Base-by-base conservation (phyloP, 2,888 invertebrate species). In the Colletes collaris region DNA sequence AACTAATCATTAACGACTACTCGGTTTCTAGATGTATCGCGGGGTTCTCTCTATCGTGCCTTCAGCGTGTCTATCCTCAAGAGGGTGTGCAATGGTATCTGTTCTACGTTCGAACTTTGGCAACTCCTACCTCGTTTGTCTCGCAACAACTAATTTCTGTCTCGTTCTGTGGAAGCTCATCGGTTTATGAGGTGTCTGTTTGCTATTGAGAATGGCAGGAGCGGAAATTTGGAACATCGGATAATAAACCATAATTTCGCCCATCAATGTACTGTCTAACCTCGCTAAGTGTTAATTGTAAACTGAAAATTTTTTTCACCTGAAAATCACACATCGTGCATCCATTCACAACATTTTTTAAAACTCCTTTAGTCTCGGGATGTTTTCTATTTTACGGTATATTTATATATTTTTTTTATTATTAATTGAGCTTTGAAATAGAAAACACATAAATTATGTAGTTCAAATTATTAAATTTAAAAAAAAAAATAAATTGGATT, bases 111-210 rank as follows among this genome's bases (percentile, higher is more conserved):
- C 62, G 49, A 62, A 62, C 49, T 62, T 46, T 19, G 62, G 49
- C 46, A 62, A 62, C 62, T 62, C 62, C 62, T 49, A 46, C 46
- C 46, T 46, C 62, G 49, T 13, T 49, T 62, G 46, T 8, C 27
- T 27, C 62, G 8, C 13, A 62, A 49, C 62, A 62, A 62, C 62
- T 62, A 62, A 62, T 62, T 62, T 49, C 27, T 62, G 46, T 62
- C 27, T 49, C 62, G 62, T 62, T 62, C 62, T 27, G 27, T 27
- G n/a, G 13, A 13, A 27, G 40, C 46, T 27, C 62, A n/a, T 4
- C 16, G n/a, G 52, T 62, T 27, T 8, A 62, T 46, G 49, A 62
- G 13, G 46, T 27, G 11, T 49, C 62, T 8, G 7, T 35, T 10
- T 13, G 27, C 27, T 11, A 6, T 27, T 46, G 46, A 13, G 62